phyloP scores from a whole-genome alignment of 2,797 vertebrate species.

The Hafferia zeledoni region DNA sequence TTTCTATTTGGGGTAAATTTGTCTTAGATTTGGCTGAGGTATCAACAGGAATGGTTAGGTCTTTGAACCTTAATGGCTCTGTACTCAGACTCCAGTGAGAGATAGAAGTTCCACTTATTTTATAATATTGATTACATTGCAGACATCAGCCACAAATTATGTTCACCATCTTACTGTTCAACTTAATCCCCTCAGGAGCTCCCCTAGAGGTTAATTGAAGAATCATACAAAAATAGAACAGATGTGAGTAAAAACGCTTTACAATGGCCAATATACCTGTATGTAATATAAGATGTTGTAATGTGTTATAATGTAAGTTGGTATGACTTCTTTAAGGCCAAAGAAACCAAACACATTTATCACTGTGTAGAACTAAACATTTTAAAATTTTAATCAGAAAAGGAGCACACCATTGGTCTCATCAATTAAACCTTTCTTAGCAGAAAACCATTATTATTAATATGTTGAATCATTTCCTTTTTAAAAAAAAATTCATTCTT shows the following conservation, averaged over 20 bases:
- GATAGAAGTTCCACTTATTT: not conserved
- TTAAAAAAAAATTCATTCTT: too few relatives aligned
- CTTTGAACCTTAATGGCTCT: not conserved
- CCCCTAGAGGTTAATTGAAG: not conserved
- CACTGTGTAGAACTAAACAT: not conserved
- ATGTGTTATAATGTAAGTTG: not conserved
- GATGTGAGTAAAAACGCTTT: not conserved
- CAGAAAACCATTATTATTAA: not conserved
- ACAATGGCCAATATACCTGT: not conserved
- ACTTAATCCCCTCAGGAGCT: not conserved
- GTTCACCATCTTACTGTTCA: not conserved
- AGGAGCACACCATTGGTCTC: not conserved
- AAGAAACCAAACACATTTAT: not conserved
- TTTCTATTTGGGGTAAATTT: not conserved
- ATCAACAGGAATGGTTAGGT: not conserved
- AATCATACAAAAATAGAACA: not conserved
- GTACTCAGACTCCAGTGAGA: not conserved
- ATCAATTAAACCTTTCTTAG: not conserved
- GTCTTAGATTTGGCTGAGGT: not conserved
- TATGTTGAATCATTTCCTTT: not conserved
- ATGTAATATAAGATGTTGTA: not conserved
- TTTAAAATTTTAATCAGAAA: not conserved
- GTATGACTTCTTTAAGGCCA: not conserved
- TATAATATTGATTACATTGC: not conserved
- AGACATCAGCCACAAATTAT: not conserved